A percentile compares a stretch with the other conserved stretches of the same genome.
Evolutionary conservation across 2,797 vertebrate species (phyloP).

Genomic region (Hyperoplus immaculatus): DNA sequence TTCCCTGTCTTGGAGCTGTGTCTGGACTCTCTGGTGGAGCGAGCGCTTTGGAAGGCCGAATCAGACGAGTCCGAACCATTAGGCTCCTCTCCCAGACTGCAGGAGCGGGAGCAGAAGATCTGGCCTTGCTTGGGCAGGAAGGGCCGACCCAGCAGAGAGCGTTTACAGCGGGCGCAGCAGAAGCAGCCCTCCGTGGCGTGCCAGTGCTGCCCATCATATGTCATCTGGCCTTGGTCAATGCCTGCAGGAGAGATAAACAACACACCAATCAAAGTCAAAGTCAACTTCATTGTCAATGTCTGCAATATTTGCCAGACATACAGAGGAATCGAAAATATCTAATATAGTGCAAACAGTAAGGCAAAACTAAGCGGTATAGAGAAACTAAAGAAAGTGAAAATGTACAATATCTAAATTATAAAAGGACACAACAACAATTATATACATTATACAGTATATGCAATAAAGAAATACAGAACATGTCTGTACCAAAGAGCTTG

Average conservation of each 20-base stretch:
- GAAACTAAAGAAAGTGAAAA: slow-evolving; percentile 7
- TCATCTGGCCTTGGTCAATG: slow-evolving; percentile 99
- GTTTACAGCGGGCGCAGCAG: slow-evolving; percentile 97
- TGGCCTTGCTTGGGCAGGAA: slow-evolving; percentile 98
- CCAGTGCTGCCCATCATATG: slow-evolving; percentile 98
- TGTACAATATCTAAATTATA: not conserved
- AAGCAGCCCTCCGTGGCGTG: slow-evolving; percentile 97
- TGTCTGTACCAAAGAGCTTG: slow-evolving; percentile 24
- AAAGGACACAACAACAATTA: too few species aligned
- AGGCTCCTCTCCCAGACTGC: slow-evolving; percentile 94
- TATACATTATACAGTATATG: too few species aligned
- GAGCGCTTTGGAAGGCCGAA: slow-evolving; percentile 95
- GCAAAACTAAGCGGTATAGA: not conserved
- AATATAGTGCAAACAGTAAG: too few species aligned
- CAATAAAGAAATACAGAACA: not conserved
- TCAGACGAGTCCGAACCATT: slow-evolving; percentile 96
- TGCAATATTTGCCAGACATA: too few species aligned
- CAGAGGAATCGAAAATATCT: too few species aligned
- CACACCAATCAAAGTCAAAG: slow-evolving; percentile 8
- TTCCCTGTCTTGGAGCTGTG: slow-evolving; percentile 94
- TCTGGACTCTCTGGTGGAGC: slow-evolving; percentile 94
- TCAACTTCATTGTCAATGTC: not conserved
- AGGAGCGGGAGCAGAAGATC: slow-evolving; percentile 98
- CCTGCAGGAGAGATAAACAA: slow-evolving; percentile 79
- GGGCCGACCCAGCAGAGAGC: slow-evolving; percentile 95